Percentiles rank a stretch among this genome's conserved stretches.
phyloP scores from a whole-genome alignment of 2,888 invertebrate genomes.

The Drosophila macrospina region DNA sequence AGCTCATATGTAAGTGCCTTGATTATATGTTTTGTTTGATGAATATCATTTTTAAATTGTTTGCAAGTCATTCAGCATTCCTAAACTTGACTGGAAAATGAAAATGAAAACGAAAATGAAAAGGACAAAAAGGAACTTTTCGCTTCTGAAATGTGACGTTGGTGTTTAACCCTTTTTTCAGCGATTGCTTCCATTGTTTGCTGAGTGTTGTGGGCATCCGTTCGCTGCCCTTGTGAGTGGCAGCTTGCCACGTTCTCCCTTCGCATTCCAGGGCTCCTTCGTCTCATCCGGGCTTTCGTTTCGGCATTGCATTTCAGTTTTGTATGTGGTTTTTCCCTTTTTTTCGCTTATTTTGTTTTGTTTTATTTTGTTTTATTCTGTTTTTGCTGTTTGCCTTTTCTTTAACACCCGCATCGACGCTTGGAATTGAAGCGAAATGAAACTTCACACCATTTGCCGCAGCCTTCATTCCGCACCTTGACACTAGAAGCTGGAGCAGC shows the following conservation, averaged over 20 bases:
- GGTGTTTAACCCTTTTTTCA: conserved; percentile 60
- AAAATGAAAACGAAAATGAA: conserved; percentile 30
- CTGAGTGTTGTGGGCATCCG: conserved; percentile 34
- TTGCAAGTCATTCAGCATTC: conserved; percentile 18
- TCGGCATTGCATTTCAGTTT: conserved; percentile 58
- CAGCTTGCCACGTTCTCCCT: conserved; percentile 27
- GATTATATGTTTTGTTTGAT: background rate
- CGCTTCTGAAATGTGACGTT: conserved; percentile 42
- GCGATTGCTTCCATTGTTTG: conserved; percentile 70
- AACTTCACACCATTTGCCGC: conserved; percentile 76
- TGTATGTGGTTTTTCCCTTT: conserved; percentile 28
- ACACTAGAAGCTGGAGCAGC: conserved; percentile 19
- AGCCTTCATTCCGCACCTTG: conserved; percentile 2
- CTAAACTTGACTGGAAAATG: conserved; percentile 12
- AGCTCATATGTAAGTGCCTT: background rate
- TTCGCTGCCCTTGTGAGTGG: conserved; percentile 36
- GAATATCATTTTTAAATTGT: conserved; percentile 21
- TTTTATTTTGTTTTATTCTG: conserved; percentile 2
- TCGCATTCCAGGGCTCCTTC: conserved; percentile 18
- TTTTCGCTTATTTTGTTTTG: conserved; percentile 1
- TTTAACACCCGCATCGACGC: conserved; percentile 43
- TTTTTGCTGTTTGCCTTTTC: conserved; percentile 33
- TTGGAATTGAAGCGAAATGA: conserved; percentile 71
- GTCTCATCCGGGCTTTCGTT: background rate
- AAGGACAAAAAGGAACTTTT: conserved; percentile 44